Evolutionary conservation across 2,888 invertebrate species (phyloP), one percentile per base, ranked within the genome.

Genomic region (Calameuta filiformis): DNA sequence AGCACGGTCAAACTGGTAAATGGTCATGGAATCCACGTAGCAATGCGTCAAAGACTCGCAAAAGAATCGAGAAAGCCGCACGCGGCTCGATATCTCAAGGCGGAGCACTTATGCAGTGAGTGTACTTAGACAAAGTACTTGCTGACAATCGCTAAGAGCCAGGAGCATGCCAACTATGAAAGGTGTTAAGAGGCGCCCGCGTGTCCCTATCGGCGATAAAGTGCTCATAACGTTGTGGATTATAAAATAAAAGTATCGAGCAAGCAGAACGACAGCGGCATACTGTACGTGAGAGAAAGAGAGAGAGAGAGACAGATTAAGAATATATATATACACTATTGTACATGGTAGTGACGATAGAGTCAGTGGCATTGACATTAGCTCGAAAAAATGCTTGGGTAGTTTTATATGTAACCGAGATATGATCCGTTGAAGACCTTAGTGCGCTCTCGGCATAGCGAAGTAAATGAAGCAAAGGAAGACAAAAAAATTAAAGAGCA

Each of bases 121-220:
- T 80, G 83, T 86, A 88, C 88, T 89, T 86, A 81, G 87, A 87
- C 87, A 87, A 87, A 88, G 87, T 88, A 85, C 87, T 86, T 83
- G 82, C 83, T 83, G 81, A 83, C 83, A 87, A 86, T 87, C 86
- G 84, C 83, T 86, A 86, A 87, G 85, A 87, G 86, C 85, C 31
- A 83, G 80, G 82, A 84, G 83, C 82, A 84, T 83, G 83, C 83
- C 85, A 84, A 85, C 86, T 86, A 88, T 84, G 85, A 86, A 79
- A 86, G 83, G 85, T 85, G 86, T 83, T 86, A 87, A 87, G 85
- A 82, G 86, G 85, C 77, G 79, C 80, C 78, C 78, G 80, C 80
- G 76, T 83, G 80, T 56, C 76, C 82, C 87, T 85, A 89, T 86
- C 81, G 83, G 76, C 83, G 89, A 88, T 89, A 89, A 88, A 86